Evolutionary conservation across 2,888 invertebrate genomes (phyloP).

Genomic region (Cantharis rustica): DNA sequence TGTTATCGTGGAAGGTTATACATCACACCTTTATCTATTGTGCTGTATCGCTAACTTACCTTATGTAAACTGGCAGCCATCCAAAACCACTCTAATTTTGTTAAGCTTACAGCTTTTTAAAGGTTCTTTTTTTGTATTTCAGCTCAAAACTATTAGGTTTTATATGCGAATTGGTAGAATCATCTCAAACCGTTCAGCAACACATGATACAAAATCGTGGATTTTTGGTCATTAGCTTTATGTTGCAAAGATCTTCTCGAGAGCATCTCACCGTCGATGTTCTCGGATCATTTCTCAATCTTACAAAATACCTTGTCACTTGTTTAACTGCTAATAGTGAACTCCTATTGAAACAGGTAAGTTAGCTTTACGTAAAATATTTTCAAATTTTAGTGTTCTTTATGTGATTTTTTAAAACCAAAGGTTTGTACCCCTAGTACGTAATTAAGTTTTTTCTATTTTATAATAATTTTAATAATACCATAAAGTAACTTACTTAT

Average conservation of each 20-base stretch:
- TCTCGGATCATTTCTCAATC: constrained; percentile 86
- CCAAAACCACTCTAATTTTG: not conserved
- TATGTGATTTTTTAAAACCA: not conserved
- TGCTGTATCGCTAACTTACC: not conserved
- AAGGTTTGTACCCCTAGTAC: not conserved
- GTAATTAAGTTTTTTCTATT: not conserved
- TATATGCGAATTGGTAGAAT: constrained; percentile 96
- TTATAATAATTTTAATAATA: not conserved
- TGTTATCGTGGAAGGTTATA: not conserved
- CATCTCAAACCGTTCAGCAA: constrained; percentile 96
- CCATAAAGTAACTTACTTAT: not conserved
- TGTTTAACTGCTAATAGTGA: constrained; percentile 93
- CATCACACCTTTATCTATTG: not conserved
- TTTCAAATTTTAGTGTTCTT: not conserved
- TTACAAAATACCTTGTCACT: constrained; percentile 91
- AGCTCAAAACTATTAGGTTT: constrained; percentile 96
- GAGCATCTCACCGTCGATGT: constrained; percentile 95
- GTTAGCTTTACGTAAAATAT: constrained; percentile 18
- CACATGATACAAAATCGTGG: constrained; percentile 99
- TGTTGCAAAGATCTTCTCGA: constrained; percentile 89
- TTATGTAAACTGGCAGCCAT: not conserved
- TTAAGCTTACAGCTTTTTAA: not conserved
- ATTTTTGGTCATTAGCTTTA: constrained; percentile 96
- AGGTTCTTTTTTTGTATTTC: constrained; percentile 42
- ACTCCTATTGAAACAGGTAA: constrained; percentile 88